Evolutionary conservation across 2,113 vertebrate genomes (phyloP).

Genomic region (Festucalex cinctus): DNA sequence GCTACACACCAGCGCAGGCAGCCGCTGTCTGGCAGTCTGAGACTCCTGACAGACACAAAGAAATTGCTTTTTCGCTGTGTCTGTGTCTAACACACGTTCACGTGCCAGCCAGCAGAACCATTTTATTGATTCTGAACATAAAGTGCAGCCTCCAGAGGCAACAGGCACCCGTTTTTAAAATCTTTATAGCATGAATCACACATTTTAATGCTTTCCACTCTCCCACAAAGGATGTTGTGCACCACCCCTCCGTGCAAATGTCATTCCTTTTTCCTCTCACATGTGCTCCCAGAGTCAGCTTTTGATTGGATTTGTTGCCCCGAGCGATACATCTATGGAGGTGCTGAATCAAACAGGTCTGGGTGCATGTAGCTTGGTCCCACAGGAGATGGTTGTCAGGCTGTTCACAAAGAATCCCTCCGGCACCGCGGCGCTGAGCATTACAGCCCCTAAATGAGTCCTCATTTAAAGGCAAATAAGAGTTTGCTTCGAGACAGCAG

Average conservation of each 20-base stretch:
- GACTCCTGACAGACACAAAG: slow-evolving; percentile 74
- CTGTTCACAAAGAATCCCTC: slow-evolving; percentile 39
- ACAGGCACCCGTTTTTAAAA: not conserved
- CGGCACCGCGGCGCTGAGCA: slow-evolving; percentile 36
- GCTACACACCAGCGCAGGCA: slow-evolving; percentile 54
- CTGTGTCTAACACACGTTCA: slow-evolving; percentile 22
- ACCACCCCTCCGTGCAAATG: not conserved
- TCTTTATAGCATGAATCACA: slow-evolving; percentile 7
- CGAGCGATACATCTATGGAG: slow-evolving; percentile 42
- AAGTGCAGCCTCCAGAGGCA: slow-evolving; percentile 15
- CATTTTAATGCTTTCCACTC: slow-evolving; percentile 35
- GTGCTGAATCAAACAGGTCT: slow-evolving; percentile 62
- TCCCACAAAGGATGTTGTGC: slow-evolving; percentile 51
- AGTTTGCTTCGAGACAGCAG: not conserved
- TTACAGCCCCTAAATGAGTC: slow-evolving; percentile 22
- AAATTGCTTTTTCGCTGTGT: slow-evolving; percentile 45
- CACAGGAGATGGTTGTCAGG: slow-evolving; percentile 19
- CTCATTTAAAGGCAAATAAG: slow-evolving; percentile 36
- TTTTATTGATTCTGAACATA: slow-evolving; percentile 26
- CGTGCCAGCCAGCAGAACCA: slow-evolving; percentile 12
- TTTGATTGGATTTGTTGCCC: slow-evolving; percentile 50
- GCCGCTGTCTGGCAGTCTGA: slow-evolving; percentile 64
- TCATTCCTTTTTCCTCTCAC: slow-evolving; percentile 30
- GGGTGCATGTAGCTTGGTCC: slow-evolving; percentile 37
- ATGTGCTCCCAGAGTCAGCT: slow-evolving; percentile 24